These are phyloP conservation scores for Buceros bicornis DNA, from an alignment of 2,797 vertebrate genomes.

Conservation along the genomic window DNA sequence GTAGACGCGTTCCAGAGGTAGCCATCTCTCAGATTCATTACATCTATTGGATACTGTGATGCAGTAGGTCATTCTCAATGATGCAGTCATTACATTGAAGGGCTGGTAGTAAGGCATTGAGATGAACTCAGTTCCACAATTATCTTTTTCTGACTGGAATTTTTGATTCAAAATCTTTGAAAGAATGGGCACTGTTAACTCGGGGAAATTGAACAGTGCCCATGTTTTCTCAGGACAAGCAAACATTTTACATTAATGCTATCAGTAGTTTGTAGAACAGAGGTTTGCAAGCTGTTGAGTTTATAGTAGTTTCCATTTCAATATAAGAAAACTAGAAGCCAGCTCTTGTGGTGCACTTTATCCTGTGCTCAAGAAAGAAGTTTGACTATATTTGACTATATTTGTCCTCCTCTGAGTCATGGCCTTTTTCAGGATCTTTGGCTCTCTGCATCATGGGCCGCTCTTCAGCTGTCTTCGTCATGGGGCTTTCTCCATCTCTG, in stretches of 20 bases:
- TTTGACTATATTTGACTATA: background rate
- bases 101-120: background rate
- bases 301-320: background rate
- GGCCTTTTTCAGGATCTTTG: too few relatives aligned
- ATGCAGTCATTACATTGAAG: background rate
- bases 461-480: too few relatives aligned
- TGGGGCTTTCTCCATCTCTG: too few relatives aligned
- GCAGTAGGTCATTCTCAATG: background rate
- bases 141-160: background rate
- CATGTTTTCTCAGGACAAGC: background rate
- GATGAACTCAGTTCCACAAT: background rate
- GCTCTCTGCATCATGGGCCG: too few relatives aligned
- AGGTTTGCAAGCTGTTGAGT: background rate
- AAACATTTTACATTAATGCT: background rate
- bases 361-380: background rate
- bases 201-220: constrained; percentile 1
- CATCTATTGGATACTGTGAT: rapidly evolving
- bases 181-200: background rate
- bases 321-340: background rate
- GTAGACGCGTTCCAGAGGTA: background rate
- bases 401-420: too few relatives aligned
- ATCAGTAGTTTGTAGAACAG: background rate
- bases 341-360: background rate
- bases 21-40: background rate
- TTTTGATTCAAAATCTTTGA: constrained; percentile 8